A percentile compares a stretch with the other conserved stretches of the same genome.
phyloP scores from a whole-genome alignment of 2,797 vertebrate species.

The Sciurus vulgaris region DNA sequence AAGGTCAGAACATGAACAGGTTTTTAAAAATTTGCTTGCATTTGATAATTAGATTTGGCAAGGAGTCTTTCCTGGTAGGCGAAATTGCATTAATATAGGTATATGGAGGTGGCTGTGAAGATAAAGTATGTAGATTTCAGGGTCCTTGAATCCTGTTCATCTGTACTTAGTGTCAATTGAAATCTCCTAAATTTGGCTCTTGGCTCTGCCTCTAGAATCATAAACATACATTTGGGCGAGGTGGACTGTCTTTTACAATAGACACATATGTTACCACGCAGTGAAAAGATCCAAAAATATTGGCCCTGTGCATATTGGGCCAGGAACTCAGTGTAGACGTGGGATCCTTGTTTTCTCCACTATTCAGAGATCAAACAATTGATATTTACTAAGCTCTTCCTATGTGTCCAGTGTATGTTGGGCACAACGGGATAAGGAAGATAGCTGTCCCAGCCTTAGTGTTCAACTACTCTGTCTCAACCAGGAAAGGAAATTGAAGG shows the following conservation, averaged over 20 bases:
- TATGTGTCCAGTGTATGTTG: too few relatives aligned
- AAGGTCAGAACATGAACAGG: constrained; percentile 6
- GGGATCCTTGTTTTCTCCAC: neutral
- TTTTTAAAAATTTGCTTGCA: neutral
- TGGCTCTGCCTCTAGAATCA: neutral
- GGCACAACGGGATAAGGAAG: neutral
- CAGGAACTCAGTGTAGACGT: neutral
- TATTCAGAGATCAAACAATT: neutral
- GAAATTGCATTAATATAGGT: neutral
- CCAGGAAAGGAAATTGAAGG: constrained; percentile 33
- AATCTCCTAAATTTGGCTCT: constrained; percentile 2
- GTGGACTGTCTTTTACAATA: neutral
- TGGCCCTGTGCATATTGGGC: neutral
- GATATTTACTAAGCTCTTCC: neutral
- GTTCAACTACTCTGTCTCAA: neutral
- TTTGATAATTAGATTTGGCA: constrained; percentile 45
- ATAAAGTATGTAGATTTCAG: neutral
- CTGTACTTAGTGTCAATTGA: neutral
- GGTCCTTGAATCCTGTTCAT: neutral
- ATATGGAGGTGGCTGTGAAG: neutral
- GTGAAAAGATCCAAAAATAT: neutral
- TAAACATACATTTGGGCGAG: neutral
- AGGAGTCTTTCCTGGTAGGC: neutral
- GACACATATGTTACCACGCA: neutral
- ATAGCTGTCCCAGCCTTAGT: neutral